Percentiles rank a stretch among this genome's conserved stretches.
Conservation (phyloP, 2,113 vertebrate genomes). For the Raja brachyura region DNA sequence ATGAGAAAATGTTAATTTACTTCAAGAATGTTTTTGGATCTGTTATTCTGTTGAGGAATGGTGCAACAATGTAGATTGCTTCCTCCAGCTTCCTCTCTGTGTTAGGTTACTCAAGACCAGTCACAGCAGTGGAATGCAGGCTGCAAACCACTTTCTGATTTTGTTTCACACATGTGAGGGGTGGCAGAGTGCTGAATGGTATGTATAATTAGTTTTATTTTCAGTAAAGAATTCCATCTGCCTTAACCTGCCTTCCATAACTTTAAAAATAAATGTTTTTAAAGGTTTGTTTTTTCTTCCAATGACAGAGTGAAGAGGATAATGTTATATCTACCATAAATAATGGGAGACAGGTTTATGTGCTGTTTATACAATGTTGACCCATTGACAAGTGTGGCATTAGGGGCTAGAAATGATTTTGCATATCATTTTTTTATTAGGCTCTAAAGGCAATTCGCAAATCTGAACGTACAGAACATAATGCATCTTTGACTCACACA, state of each 20-base stretch:
- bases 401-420: too few relatives aligned
- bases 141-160: neutral
- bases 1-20: neutral
- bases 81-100: neutral
- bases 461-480: too few relatives aligned
- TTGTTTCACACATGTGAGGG: neutral
- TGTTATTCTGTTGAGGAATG: neutral
- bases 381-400: neutral
- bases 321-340: neutral
- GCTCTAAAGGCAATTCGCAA: too few relatives aligned
- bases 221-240: neutral
- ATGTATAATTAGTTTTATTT: neutral
- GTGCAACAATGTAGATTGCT: neutral
- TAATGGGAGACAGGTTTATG: neutral
- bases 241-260: neutral
- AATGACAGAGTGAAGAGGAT: neutral
- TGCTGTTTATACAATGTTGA: neutral
- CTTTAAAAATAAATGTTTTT: neutral
- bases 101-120: neutral
- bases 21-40: neutral
- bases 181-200: neutral
- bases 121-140: neutral
- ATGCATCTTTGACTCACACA: too few relatives aligned
- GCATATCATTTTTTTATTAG: too few relatives aligned
- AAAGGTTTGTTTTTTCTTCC: neutral